Evolutionary conservation across 2,113 vertebrate genomes (phyloP), one percentile per base, ranked within the genome.

Genomic region (Pygoscelis adeliae): DNA sequence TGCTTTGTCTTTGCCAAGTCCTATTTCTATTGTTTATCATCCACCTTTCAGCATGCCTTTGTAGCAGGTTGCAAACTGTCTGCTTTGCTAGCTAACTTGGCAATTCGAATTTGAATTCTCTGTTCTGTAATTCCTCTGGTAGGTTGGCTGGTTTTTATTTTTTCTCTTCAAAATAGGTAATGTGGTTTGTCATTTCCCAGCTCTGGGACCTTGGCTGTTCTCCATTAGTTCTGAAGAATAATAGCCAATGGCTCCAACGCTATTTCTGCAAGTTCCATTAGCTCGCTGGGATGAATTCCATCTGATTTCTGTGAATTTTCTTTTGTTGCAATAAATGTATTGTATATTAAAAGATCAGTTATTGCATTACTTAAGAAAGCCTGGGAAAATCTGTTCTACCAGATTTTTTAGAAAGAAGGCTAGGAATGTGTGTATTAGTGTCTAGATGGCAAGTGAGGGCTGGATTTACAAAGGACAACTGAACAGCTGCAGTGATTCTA

Each of bases 261-360:
- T 93, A 13, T 69, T 87, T 89, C 93, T 92, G 73, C 50, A 80
- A 89, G 42, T 89, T 94, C 58, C 58, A 80, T 92, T 97, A 94
- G 25, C 56, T 91, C 1, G 1, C 49, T 59, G 50, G 53, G 66
- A 82, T 84, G 16, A 58, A 70, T 72, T 96, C 73, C 26, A 29
- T 81, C 69, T 47, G 32, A 71, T 73, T 70, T 83, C 81, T 89
- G 65, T 79, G 70, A 76, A 87, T 89, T 87, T 93, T 72, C 73
- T 93, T 94, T 85, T 52, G 19, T 76, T 79, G 23, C 14, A 82
- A 36, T 79, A 63, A 82, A 78, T 0, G 2, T 67, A 46, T 26
- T 79, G 10, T 70, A 26, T 36, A 25, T 91, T 74, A 55, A 84
- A 83, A 87, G 29, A 74, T 65, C 56, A 53, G 34, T 58, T 92